Percentiles rank a stretch among this genome's conserved stretches.
Evolutionary conservation across 1,140 invertebrate species (phyloP).

Genomic region (Drosophila grimshawi): DNA sequence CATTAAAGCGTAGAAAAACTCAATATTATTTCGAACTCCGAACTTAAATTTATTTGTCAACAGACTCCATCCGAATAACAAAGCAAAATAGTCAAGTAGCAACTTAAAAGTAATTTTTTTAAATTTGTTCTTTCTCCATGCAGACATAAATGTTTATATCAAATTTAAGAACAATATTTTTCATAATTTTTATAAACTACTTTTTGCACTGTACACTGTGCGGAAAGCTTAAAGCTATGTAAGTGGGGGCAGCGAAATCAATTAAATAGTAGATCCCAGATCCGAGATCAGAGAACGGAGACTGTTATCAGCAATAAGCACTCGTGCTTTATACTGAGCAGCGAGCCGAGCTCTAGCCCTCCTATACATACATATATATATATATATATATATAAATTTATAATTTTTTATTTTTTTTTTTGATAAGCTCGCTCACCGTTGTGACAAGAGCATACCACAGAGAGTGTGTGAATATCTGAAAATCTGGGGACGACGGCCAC

Average conservation of each 20-base stretch:
- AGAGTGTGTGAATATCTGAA: constrained; percentile 18
- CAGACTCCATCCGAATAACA: no score
- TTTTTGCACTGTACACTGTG: not conserved
- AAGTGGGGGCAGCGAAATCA: constrained; percentile 1
- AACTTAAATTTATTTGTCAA: no score
- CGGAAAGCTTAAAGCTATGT: not conserved
- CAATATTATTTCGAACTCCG: no score
- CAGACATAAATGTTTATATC: no score
- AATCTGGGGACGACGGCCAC: constrained; percentile 18
- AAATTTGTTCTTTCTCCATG: no score
- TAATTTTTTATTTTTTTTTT: not conserved
- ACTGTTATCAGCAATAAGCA: constrained; percentile 15
- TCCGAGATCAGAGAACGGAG: not conserved
- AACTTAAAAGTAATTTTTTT: not conserved
- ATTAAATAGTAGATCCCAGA: not conserved
- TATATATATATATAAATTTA: constrained; percentile 15
- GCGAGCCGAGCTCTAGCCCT: constrained; percentile 19
- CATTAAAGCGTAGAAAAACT: no score
- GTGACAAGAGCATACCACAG: not conserved
- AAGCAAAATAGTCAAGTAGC: no score
- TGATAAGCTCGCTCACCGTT: constrained; percentile 38
- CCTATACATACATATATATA: constrained; percentile 23
- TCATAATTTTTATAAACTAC: not conserved
- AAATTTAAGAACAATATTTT: not conserved
- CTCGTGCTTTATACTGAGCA: constrained; percentile 35